phyloP scores from a whole-genome alignment of 2,888 invertebrate species.

The Mythimna albipuncta region DNA sequence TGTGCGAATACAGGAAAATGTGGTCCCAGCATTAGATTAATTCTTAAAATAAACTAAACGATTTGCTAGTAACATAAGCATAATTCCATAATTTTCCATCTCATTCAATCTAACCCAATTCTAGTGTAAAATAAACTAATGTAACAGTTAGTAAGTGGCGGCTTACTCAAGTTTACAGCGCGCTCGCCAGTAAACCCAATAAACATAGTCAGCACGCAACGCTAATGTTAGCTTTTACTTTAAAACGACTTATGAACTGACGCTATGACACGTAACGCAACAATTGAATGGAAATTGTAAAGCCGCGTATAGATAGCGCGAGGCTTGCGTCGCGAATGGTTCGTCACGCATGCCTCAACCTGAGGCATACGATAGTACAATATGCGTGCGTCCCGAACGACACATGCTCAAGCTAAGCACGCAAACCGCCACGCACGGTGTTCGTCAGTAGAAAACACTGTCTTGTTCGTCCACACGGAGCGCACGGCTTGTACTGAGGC shows the following conservation, averaged over 20 bases:
- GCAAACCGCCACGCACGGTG: no score
- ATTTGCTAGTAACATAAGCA: neutral
- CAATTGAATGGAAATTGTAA: constrained; percentile 7
- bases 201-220: constrained; percentile 57
- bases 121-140: constrained; percentile 8
- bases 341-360: no score
- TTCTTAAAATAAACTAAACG: neutral
- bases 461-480: no score
- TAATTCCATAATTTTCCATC: constrained; percentile 2
- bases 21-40: neutral
- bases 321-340: no score
- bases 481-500: no score
- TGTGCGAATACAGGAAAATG: no score
- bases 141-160: constrained; percentile 21
- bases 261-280: constrained; percentile 38
- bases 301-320: no score
- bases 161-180: constrained; percentile 17
- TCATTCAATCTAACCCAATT: constrained; percentile 39
- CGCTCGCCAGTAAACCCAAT: constrained; percentile 33
- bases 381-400: no score
- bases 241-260: constrained; percentile 20
- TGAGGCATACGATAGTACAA: no score
- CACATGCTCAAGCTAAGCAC: no score
- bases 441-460: no score
- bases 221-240: constrained; percentile 41